Percentiles rank a stretch among this genome's conserved stretches.
Conservation (phyloP, 2,888 invertebrate genomes). For the Ichneumon xanthorius region DNA sequence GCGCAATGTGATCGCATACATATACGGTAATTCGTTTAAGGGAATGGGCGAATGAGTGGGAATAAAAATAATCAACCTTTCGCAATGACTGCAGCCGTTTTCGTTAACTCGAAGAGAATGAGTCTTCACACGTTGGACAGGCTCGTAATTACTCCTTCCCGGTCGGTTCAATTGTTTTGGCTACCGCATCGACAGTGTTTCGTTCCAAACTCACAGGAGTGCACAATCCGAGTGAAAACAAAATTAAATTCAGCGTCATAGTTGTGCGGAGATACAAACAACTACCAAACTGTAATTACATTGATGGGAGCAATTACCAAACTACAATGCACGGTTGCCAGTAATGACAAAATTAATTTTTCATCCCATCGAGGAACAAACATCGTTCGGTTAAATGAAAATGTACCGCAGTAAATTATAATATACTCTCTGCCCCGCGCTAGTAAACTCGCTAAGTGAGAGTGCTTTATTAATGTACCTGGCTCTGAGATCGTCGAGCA, state of each 20-base stretch:
- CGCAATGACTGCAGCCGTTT: neutral
- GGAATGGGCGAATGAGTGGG: neutral
- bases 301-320: neutral
- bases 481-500: slow-evolving; percentile 10
- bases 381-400: neutral
- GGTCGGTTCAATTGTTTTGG: neutral
- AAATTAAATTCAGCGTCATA: neutral
- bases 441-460: neutral
- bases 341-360: neutral
- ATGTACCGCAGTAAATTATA: neutral
- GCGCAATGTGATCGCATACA: neutral
- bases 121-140: neutral
- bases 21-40: neutral
- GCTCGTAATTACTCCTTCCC: neutral
- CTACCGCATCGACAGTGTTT: neutral
- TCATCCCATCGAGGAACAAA: slow-evolving; percentile 2
- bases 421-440: too few species aligned
- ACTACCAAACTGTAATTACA: neutral
- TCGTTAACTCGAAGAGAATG: neutral
- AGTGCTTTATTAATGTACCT: slow-evolving; percentile 13
- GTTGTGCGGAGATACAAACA: neutral
- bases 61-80: slow-evolving; percentile 25
- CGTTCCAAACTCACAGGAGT: neutral
- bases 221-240: neutral
- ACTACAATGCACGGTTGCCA: neutral